These are phyloP conservation scores for Prionace glauca DNA, from an alignment of 2,797 vertebrate species.

Conservation along the genomic window DNA sequence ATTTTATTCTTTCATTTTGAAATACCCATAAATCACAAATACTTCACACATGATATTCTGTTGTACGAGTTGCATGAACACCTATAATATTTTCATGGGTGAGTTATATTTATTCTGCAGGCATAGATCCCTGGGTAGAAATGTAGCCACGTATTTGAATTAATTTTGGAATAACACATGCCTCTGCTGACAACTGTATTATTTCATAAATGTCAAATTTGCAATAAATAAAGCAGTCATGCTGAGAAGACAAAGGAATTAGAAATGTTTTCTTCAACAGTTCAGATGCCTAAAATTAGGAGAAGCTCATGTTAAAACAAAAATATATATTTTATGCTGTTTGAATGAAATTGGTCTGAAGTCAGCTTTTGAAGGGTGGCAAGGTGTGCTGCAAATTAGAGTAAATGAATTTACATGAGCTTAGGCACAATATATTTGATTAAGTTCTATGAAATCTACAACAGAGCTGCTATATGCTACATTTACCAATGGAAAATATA, in stretches of 20 bases:
- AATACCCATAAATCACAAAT: slow-evolving; percentile 4
- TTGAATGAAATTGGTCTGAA: too few relatives aligned
- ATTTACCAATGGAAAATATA: not conserved
- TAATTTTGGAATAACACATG: not conserved
- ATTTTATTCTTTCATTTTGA: not conserved
- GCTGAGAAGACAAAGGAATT: not conserved
- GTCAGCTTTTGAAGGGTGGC: too few relatives aligned
- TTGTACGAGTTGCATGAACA: not conserved
- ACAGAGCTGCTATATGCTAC: not conserved
- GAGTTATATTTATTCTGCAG: not conserved
- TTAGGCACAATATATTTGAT: not conserved
- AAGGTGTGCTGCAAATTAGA: not conserved
- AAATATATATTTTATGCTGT: not conserved
- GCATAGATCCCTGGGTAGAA: not conserved
- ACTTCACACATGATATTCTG: not conserved
- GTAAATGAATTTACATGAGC: not conserved
- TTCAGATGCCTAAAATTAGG: not conserved
- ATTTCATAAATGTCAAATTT: not conserved
- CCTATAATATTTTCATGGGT: not conserved
- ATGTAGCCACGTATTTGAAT: not conserved
- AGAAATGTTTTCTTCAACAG: not conserved
- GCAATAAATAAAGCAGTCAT: not conserved
- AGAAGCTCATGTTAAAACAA: not conserved
- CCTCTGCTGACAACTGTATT: not conserved
- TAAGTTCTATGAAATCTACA: not conserved